These are phyloP conservation scores for Nothobranchius furzeri DNA, from an alignment of 2,113 vertebrate genomes.

Conservation along the genomic window DNA sequence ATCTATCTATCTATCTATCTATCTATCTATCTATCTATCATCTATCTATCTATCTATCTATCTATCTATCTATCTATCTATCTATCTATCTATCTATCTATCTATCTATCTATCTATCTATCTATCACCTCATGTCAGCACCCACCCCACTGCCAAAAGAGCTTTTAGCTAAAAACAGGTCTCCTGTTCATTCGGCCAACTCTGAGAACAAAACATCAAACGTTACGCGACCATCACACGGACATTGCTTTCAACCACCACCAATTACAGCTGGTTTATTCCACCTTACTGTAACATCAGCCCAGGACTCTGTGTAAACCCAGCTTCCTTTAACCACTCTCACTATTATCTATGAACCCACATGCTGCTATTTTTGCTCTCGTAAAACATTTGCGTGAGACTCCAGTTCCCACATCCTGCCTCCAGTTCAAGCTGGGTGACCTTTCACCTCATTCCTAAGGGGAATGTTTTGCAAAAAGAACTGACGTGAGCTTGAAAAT, in stretches of 20 bases:
- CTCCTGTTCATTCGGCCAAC: slow-evolving; percentile 35
- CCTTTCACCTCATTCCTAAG: slow-evolving; percentile 44
- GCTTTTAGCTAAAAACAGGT: slow-evolving; percentile 55
- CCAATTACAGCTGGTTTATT: slow-evolving; percentile 12
- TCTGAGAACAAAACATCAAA: slow-evolving; percentile 43
- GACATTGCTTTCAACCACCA: slow-evolving; percentile 17
- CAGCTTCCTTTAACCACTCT: not conserved
- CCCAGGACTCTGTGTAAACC: too few species aligned
- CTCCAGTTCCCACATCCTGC: slow-evolving; percentile 49
- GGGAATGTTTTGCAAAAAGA: slow-evolving; percentile 1
- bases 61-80: too few species aligned
- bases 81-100: too few species aligned
- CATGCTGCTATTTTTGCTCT: slow-evolving; percentile 4
- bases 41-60: too few species aligned
- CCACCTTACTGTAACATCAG: not conserved
- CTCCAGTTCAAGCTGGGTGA: slow-evolving; percentile 38
- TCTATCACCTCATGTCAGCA: slow-evolving; percentile 27
- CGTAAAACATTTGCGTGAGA: slow-evolving; percentile 32
- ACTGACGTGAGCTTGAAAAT: not conserved
- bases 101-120: too few species aligned
- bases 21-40: too few species aligned
- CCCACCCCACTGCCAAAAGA: slow-evolving; percentile 46
- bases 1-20: too few species aligned
- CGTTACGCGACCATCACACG: slow-evolving; percentile 13
- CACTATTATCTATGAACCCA: not conserved